phyloP scores from a whole-genome alignment of 2,797 vertebrate species.

The Melanotaenia maccullochi region DNA sequence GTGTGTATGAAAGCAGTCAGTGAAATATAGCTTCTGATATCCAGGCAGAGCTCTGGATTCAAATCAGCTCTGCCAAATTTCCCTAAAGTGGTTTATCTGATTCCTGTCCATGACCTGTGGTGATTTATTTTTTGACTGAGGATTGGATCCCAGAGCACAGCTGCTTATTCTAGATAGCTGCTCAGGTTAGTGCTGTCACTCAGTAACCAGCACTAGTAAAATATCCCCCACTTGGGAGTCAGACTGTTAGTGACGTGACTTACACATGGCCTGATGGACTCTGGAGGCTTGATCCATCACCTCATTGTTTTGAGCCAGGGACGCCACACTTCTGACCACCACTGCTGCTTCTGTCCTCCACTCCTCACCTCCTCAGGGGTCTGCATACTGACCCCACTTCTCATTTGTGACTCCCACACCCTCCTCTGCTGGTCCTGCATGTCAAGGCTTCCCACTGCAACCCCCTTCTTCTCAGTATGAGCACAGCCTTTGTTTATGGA shows the following conservation, averaged over 20 bases:
- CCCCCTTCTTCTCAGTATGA: constrained; percentile 57
- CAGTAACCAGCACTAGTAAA: constrained; percentile 25
- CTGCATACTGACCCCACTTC: constrained; percentile 43
- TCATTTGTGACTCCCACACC: constrained; percentile 52
- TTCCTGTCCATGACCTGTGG: constrained; percentile 22
- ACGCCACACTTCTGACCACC: constrained; percentile 16
- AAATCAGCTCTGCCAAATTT: constrained; percentile 58
- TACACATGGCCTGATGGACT: constrained; percentile 31
- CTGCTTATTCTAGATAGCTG: constrained; percentile 11
- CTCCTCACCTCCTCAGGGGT: constrained; percentile 21
- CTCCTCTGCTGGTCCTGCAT: constrained; percentile 40
- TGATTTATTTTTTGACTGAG: constrained; percentile 12
- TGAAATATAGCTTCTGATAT: constrained; percentile 30
- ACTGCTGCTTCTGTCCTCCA: background rate
- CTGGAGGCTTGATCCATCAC: constrained; percentile 46
- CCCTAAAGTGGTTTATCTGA: constrained; percentile 51
- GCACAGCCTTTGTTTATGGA: constrained; percentile 71
- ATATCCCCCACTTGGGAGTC: constrained; percentile 11
- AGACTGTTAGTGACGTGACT: constrained; percentile 4
- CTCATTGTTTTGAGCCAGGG: constrained; percentile 51
- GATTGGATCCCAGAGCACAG: constrained; percentile 22
- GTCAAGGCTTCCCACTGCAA: constrained; percentile 38
- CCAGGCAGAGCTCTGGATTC: constrained; percentile 45
- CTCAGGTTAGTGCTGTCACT: constrained; percentile 34
- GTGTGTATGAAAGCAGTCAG: constrained; percentile 9